Base-by-base conservation (phyloP, 2,888 invertebrate genomes). In the Chymomyza procnemis region DNA sequence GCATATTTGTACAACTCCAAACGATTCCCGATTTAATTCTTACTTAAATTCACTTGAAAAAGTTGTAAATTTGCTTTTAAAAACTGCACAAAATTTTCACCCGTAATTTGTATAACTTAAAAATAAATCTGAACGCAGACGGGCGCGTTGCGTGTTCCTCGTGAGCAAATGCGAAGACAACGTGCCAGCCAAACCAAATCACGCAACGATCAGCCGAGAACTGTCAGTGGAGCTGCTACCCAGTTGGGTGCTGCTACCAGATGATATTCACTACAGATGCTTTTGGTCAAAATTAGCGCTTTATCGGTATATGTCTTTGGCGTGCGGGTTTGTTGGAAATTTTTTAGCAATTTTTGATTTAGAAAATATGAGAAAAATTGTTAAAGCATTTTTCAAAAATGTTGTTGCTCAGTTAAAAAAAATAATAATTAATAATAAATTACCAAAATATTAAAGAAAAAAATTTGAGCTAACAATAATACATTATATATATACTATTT, bases 141-240 rank as follows among this genome's bases (percentile, higher is more conserved):
- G 81, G 62, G 70, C 73, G 76, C 73, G 79, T 81, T 77, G 73
- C 76, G 64, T 71, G 74, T 41, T 12, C 34, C 58, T 63, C 71
- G 66, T 12, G 14, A 58, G 47, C n/a, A 68, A 66, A 55, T 57
- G 61, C 67, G 61, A 59, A 72, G 54, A 67, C 64, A 68, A 65
- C 70, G 68, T 65, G 70, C 67, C 68, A 71, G 48, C 67, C 65
- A 71, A 73, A 79, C 73, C 76, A 77, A 77, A 58, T 66, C 68
- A 75, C 79, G 75, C 83, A 79, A 82, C 83, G 85, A 83, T 85
- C 85, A 74, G 79, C 78, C 77, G 85, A 82, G 85, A 85, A 85
- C 85, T 84, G 80, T 73, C 77, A 79, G 83, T 67, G 72, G 58
- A 56, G 30, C 69, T 67, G 67, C 67, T 50, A 52, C 48, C n/a